Percentiles rank a stretch among this genome's conserved stretches.
Evolutionary conservation across 2,113 vertebrate genomes (phyloP).

Genomic region (Centropus bengalensis): DNA sequence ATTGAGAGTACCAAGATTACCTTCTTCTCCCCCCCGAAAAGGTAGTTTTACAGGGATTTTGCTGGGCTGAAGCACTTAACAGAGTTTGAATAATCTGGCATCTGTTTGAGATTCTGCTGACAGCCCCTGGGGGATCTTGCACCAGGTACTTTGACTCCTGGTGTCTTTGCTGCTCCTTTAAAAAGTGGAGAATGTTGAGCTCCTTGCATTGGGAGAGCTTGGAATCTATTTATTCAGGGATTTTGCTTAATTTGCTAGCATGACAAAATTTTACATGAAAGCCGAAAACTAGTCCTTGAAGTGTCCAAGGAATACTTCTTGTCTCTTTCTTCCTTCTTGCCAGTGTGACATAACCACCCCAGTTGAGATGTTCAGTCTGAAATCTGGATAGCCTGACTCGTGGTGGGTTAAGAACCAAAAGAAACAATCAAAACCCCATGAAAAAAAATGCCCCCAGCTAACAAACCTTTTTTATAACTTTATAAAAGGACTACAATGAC

Average conservation of each 20-base stretch:
- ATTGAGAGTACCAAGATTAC: neutral
- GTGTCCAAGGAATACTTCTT: neutral
- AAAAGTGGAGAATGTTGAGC: neutral
- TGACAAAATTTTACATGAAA: neutral
- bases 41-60: neutral
- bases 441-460: neutral
- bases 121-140: neutral
- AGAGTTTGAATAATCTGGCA: neutral
- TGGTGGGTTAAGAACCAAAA: neutral
- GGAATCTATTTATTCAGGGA: neutral
- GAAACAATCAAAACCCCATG: neutral
- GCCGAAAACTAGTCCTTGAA: neutral
- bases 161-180: neutral
- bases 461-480: neutral
- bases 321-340: neutral
- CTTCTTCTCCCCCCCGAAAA: fast-evolving
- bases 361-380: neutral
- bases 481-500: neutral
- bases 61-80: neutral
- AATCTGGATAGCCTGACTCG: neutral
- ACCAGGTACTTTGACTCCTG: neutral
- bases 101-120: neutral
- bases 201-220: neutral
- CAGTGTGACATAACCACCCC: neutral
- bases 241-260: constrained; percentile 28